Conservation (phyloP, 2,888 invertebrate species). For the Melieria crassipennis region DNA sequence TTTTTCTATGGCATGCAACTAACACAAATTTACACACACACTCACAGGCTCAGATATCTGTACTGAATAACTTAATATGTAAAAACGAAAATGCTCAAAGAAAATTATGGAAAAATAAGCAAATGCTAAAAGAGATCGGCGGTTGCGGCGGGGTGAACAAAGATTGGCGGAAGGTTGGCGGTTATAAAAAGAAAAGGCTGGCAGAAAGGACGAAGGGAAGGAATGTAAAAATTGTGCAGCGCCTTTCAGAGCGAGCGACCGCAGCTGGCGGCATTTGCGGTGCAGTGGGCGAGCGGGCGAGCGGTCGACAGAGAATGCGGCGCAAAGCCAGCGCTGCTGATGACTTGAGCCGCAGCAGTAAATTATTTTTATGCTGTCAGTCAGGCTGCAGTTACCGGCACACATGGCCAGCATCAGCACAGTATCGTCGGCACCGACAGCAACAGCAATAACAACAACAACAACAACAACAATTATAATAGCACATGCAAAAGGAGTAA, state of each 20-base stretch:
- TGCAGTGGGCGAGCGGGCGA: no score
- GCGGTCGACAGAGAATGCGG: no score
- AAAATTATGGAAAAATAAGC: conserved; percentile 31
- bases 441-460: background rate
- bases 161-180: no score
- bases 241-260: no score
- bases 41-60: conserved; percentile 5
- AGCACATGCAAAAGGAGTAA: background rate
- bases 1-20: background rate
- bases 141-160: no score
- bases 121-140: conserved; percentile 4
- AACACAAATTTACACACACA: background rate
- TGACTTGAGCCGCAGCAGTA: conserved; percentile 8
- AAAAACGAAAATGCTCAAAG: conserved; percentile 31
- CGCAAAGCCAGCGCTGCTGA: background rate
- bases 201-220: no score
- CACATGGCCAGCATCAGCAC: background rate
- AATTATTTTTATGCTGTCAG: conserved; percentile 17
- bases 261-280: no score
- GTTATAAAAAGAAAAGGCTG: no score
- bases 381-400: conserved; percentile 4
- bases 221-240: no score
- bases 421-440: background rate
- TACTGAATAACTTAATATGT: conserved; percentile 32
- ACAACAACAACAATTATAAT: background rate